phyloP scores from a whole-genome alignment of 2,797 vertebrate species.

The Parauchenoglanis punctatus region DNA sequence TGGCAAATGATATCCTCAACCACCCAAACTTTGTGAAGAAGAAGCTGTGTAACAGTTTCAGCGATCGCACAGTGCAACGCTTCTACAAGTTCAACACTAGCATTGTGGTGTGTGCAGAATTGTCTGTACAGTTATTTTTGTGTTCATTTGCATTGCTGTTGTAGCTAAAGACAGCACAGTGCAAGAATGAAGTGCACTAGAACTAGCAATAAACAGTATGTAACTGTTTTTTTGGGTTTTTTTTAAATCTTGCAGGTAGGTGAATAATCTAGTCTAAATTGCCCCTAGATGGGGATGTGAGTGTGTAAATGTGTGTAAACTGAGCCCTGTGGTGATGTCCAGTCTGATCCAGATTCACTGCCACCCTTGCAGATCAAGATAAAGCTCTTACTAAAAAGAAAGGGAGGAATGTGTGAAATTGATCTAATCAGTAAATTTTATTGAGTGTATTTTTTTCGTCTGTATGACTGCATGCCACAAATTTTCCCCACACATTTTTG shows the following conservation, averaged over 20 bases:
- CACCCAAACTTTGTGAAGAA: slow-evolving; percentile 99
- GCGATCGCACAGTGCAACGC: slow-evolving; percentile 94
- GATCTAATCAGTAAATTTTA: not conserved
- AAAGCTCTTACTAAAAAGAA: not conserved
- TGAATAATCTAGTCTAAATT: not conserved
- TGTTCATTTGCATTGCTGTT: not conserved
- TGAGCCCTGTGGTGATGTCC: too few relatives aligned
- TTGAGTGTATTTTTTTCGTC: not conserved
- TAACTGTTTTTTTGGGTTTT: not conserved
- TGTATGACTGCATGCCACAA: not conserved
- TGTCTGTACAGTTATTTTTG: not conserved
- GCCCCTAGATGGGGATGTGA: not conserved
- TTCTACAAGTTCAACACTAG: slow-evolving; percentile 99
- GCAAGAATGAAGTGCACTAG: not conserved
- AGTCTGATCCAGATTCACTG: not conserved
- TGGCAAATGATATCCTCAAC: slow-evolving; percentile 97
- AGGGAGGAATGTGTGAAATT: not conserved
- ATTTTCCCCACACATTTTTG: not conserved
- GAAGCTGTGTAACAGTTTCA: slow-evolving; percentile 96
- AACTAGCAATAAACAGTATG: not conserved
- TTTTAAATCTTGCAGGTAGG: not conserved
- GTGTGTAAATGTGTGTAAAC: not conserved
- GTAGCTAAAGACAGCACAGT: not conserved
- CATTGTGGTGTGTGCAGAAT: slow-evolving; percentile 79
- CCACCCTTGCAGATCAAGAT: not conserved